Evolutionary conservation across 37 sponge, comb jelly and placozoan species (phyloP), one percentile per base, ranked within the genome.

Genomic region (Halisarca cf. caerulea): DNA sequence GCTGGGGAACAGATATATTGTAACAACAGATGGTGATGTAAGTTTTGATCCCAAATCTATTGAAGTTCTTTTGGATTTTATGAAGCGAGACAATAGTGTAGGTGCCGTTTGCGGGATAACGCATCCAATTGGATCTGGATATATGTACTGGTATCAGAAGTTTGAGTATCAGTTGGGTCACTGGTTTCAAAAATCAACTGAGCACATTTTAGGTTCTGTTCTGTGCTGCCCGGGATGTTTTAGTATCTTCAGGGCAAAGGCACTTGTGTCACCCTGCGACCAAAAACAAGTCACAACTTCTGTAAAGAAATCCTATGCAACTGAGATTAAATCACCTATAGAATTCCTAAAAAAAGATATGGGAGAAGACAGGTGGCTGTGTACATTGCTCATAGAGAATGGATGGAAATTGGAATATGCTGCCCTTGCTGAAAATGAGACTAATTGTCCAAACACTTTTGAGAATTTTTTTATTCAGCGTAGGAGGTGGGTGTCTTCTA

Each of bases 331-430:
- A 0, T 35, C 35, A n/a, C 92, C 89, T 25, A 32, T 33, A 15
- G 96, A 95, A 57, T 96, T 96, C 84, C 82, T 96, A 11, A 92
- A 78, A 36, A 92, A 96, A 64, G 96, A 96, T 79, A 96, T 96
- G 96, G 96, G 96, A 32, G 96, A 96, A 58, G 96, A 96, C 68
- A 86, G 96, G 27, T 96, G 96, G 96, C 89, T 96, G 32, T 96
- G 96, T 64, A 92, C 96, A 28, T 91, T 96, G 20, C 60, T 96
- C 60, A 83, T 96, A 18, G 68, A 96, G 80, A 82, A 87, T 18
- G 91, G 96, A 9, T 90, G 93, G 96, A 74, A 91, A 32, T 83
- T 96, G 1, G 91, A 90, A 21, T 96, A 93, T 59, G 88, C 88
- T 80, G 96, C 93, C 24, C 81, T 85, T 0, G 86, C 96, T 3